These are phyloP conservation scores for Sylvilagus floridanus DNA, from an alignment of 2,797 vertebrate species.

Conservation along the genomic window DNA sequence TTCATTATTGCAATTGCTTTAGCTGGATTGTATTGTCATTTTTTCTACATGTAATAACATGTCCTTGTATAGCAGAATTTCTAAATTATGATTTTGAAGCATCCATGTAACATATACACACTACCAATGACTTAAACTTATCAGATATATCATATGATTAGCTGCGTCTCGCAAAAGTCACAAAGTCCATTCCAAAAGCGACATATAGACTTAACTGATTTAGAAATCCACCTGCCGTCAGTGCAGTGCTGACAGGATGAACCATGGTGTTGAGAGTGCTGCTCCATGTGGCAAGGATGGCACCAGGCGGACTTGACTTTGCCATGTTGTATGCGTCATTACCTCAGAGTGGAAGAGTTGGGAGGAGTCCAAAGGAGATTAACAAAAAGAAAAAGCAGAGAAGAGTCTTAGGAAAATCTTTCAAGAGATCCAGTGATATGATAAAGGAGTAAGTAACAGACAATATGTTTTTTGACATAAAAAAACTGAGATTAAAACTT, in stretches of 20 bases:
- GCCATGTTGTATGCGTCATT: not conserved
- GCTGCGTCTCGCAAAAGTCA: not conserved
- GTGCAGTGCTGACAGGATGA: not conserved
- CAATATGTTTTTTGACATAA: not conserved
- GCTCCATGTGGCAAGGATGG: not conserved
- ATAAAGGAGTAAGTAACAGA: constrained; percentile 8
- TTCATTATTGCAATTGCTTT: constrained; percentile 8
- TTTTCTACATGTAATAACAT: not conserved
- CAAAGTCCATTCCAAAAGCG: not conserved
- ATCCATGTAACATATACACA: not conserved
- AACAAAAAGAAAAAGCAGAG: not conserved
- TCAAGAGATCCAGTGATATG: not conserved
- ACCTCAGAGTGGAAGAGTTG: not conserved
- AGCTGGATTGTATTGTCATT: not conserved
- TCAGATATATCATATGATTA: not conserved
- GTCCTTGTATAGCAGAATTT: constrained; percentile 36
- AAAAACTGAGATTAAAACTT: constrained; percentile 1
- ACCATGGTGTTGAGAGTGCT: not conserved
- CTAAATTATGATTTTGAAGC: constrained; percentile 41
- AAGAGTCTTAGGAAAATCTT: not conserved
- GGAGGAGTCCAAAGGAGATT: not conserved
- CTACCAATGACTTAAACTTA: not conserved
- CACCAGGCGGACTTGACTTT: not conserved
- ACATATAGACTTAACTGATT: not conserved
- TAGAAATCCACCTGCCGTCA: not conserved